Conservation (phyloP, 2,888 invertebrate species). For the Apotomis capreana region DNA sequence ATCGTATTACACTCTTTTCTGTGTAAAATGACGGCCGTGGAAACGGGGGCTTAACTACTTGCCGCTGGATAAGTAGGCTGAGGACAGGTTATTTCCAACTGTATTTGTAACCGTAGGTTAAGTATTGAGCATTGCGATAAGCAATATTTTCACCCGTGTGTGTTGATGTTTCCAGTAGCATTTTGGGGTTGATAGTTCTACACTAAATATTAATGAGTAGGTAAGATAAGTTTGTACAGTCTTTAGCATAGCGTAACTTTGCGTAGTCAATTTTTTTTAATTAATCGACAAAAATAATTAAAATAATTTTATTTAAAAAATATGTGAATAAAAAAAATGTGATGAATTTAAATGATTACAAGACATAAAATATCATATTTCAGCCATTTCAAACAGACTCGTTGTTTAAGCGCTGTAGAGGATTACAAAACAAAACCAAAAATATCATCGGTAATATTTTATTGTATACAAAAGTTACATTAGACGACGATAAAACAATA, state of each 20-base stretch:
- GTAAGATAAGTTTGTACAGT: no score
- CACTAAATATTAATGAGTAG: no score
- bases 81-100: not conserved
- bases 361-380: no score
- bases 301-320: no score
- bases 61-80: not conserved
- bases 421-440: constrained; percentile 27
- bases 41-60: not conserved
- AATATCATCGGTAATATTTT: constrained; percentile 44
- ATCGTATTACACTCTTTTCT: no score
- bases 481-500: constrained; percentile 47
- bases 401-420: not conserved
- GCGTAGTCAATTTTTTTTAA: no score
- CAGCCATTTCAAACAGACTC: no score
- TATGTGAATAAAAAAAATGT: no score
- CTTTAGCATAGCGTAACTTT: no score
- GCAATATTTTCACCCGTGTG: not conserved
- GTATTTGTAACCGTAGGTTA: not conserved
- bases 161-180: not conserved
- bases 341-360: no score
- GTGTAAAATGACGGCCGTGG: not conserved
- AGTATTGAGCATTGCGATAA: not conserved
- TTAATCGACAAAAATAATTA: no score
- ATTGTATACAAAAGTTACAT: constrained; percentile 51
- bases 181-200: no score